phyloP scores from a whole-genome alignment of 2,797 vertebrate species.

The Chrysolophus pictus region DNA sequence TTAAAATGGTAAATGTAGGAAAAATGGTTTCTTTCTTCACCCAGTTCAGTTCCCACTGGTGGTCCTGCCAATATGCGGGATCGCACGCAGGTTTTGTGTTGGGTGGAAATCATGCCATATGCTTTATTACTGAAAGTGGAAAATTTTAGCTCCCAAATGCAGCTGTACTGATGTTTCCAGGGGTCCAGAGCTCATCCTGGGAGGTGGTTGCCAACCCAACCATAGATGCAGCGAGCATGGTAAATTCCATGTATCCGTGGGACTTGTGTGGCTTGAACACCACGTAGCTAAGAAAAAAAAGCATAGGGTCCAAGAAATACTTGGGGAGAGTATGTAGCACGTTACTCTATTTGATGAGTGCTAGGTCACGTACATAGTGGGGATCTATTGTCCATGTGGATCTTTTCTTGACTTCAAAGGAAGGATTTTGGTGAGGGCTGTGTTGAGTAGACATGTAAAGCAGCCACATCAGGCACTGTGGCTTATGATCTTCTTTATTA shows the following conservation, averaged over 20 bases:
- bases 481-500: neutral
- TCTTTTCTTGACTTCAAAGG: neutral
- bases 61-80: accelerated
- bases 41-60: accelerated
- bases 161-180: accelerated
- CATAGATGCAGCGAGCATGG: accelerated
- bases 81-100: neutral
- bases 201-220: neutral
- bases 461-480: neutral
- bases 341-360: neutral
- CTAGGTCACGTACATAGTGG: accelerated
- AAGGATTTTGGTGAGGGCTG: neutral
- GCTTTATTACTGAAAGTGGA: neutral
- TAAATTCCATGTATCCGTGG: neutral
- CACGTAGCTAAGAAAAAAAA: neutral
- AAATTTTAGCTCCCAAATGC: neutral
- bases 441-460: neutral
- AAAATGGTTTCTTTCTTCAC: neutral
- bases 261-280: neutral
- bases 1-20: neutral
- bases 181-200: neutral
- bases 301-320: neutral
- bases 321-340: neutral
- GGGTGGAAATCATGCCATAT: neutral
- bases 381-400: neutral